These are phyloP conservation scores for Erythrocercus mccallii DNA, from an alignment of 2,113 vertebrate genomes.

Conservation along the genomic window DNA sequence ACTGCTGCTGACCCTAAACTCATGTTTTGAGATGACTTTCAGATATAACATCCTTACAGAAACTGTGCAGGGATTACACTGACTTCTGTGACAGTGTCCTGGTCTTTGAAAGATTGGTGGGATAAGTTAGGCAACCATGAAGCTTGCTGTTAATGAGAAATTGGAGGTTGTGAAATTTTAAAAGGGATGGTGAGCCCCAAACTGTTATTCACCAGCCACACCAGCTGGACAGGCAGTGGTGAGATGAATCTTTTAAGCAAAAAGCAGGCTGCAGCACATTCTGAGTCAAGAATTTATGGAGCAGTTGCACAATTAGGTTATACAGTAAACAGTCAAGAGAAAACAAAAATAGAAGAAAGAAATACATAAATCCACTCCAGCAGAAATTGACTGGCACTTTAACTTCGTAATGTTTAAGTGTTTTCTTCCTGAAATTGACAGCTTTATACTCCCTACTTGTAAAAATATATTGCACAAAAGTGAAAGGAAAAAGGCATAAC, in stretches of 20 bases:
- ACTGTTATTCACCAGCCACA: background rate
- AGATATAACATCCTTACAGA: background rate
- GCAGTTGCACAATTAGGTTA: background rate
- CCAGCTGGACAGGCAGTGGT: background rate
- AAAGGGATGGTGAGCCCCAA: background rate
- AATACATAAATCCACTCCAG: background rate
- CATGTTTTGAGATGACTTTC: background rate
- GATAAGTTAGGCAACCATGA: background rate
- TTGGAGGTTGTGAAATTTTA: background rate
- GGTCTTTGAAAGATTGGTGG: background rate
- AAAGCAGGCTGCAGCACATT: conserved; percentile 21
- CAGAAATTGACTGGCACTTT: background rate
- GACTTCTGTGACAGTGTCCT: background rate
- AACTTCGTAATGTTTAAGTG: background rate
- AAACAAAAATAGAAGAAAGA: background rate
- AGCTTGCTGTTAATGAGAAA: background rate
- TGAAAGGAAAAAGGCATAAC: background rate
- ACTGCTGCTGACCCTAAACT: background rate
- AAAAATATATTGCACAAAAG: background rate
- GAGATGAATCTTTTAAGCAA: background rate
- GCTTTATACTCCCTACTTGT: background rate
- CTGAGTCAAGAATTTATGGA: background rate
- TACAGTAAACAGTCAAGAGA: background rate
- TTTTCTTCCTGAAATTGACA: background rate
- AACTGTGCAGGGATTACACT: background rate